Percentiles rank a stretch among this genome's conserved stretches.
Conservation (phyloP, 1,140 invertebrate species). For the Ceratina japonica region DNA sequence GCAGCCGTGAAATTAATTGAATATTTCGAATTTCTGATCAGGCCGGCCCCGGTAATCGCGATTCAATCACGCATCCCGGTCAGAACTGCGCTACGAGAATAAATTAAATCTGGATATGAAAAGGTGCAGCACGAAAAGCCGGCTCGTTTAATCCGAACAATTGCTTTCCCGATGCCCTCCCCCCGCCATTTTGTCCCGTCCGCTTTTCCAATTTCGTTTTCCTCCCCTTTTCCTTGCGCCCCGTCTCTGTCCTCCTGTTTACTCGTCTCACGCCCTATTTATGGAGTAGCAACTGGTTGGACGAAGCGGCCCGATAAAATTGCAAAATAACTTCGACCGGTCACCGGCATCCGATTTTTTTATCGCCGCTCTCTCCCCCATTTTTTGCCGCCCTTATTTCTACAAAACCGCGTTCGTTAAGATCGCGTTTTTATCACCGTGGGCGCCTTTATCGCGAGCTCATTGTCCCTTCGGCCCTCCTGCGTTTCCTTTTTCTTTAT, state of each 20-base stretch:
- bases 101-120: slow-evolving; percentile 67
- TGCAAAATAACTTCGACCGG: slow-evolving; percentile 63
- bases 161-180: slow-evolving; percentile 68
- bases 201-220: slow-evolving; percentile 59
- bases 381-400: background rate
- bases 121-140: slow-evolving; percentile 60
- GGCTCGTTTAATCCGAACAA: slow-evolving; percentile 70
- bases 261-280: slow-evolving; percentile 43
- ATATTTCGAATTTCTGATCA: slow-evolving; percentile 67
- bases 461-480: background rate
- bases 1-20: slow-evolving; percentile 60
- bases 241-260: slow-evolving; percentile 7
- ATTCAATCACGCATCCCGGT: slow-evolving; percentile 46
- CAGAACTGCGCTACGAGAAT: slow-evolving; percentile 50
- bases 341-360: slow-evolving; percentile 37
- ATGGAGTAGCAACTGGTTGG: slow-evolving; percentile 60
- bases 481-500: background rate
- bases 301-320: slow-evolving; percentile 63
- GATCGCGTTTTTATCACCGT: slow-evolving; percentile 1
- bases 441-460: background rate
- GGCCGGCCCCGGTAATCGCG: slow-evolving; percentile 57
- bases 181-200: slow-evolving; percentile 57
- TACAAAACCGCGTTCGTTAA: slow-evolving; percentile 11
- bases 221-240: background rate
- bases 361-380: too few relatives aligned